Base-by-base conservation (phyloP, 37 sponge, comb jelly and placozoan species). In the Dysidea cf. avara region DNA sequence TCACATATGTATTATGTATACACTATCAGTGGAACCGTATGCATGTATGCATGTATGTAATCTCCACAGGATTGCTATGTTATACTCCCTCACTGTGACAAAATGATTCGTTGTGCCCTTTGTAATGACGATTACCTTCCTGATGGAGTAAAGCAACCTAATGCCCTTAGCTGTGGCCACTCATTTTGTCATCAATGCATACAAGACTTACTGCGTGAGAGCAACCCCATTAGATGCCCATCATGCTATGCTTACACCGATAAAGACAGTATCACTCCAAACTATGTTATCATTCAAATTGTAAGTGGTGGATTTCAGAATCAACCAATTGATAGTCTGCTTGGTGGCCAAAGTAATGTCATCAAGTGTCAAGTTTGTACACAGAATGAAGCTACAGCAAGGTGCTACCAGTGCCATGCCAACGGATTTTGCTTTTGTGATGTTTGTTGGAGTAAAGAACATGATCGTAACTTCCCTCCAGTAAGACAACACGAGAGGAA, bases 151-250 rank as follows among this genome's bases (percentile, higher is more conserved):
- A 36, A 48, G n/a, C 86, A 85, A 34, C 86, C 86, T 18, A 51
- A 80, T 12, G 47, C 79, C 0, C 72, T 85, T 13, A 29, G 39
- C 1, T 85, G 86, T 72, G 86, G 86, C 26, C 86, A 85, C 74
- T 79, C 79, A n/a, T 85, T 78, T 68, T 85, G 86, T 28, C 65
- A 46, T 12, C 65, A 57, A 46, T 85, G 86, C 48, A 67, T 78
- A 1, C 52, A 72, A 12, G 21, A 46, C 9, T 36, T 38, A 13
- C 61, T 35, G 3, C 9, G 37, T 30, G 56, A 68, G 22, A 20
- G 31, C 16, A 58, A n/a, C n/a, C n/a, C n/a, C n/a, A n/a, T n/a
- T n/a, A n/a, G n/a, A n/a, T n/a, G n/a, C n/a, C n/a, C n/a, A n/a
- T n/a, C n/a, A n/a, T n/a, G n/a, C n/a, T n/a, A n/a, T n/a, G n/a